Evolutionary conservation across 1,140 invertebrate species (phyloP).

Genomic region (Bilobella aurantiaca): DNA sequence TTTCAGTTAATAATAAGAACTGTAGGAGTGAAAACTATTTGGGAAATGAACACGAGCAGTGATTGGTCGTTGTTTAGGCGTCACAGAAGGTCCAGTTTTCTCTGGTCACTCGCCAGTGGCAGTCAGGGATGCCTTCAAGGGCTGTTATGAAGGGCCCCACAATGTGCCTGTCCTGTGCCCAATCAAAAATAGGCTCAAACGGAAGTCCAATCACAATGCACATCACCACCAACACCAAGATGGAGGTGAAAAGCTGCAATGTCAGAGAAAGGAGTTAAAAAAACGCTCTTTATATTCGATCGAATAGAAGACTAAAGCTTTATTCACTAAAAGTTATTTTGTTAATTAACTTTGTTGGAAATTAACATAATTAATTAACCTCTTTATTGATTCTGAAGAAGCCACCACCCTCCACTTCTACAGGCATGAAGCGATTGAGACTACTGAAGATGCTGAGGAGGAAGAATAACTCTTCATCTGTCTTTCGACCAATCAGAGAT

Average conservation of each 20-base stretch:
- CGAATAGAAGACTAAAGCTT: too few relatives aligned
- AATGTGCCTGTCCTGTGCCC: background rate
- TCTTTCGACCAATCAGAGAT: constrained; percentile 21
- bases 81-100: too few relatives aligned
- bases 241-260: background rate
- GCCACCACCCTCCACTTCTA: constrained; percentile 14
- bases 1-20: too few relatives aligned
- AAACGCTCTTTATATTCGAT: too few relatives aligned
- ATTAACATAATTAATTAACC: too few relatives aligned
- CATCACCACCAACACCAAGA: background rate
- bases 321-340: too few relatives aligned
- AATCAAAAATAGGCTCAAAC: constrained; percentile 23
- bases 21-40: too few relatives aligned
- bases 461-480: constrained; percentile 28
- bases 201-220: constrained; percentile 18
- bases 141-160: background rate
- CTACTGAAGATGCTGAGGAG: constrained; percentile 26
- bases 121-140: background rate
- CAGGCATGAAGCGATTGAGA: constrained; percentile 17
- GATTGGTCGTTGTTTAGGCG: too few relatives aligned
- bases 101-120: too few relatives aligned
- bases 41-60: too few relatives aligned
- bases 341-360: too few relatives aligned
- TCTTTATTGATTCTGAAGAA: constrained; percentile 23
- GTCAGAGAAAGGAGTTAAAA: too few relatives aligned